These are phyloP conservation scores for Pseudocheirus occidentalis DNA, from an alignment of 2,797 vertebrate species.

Conservation along the genomic window DNA sequence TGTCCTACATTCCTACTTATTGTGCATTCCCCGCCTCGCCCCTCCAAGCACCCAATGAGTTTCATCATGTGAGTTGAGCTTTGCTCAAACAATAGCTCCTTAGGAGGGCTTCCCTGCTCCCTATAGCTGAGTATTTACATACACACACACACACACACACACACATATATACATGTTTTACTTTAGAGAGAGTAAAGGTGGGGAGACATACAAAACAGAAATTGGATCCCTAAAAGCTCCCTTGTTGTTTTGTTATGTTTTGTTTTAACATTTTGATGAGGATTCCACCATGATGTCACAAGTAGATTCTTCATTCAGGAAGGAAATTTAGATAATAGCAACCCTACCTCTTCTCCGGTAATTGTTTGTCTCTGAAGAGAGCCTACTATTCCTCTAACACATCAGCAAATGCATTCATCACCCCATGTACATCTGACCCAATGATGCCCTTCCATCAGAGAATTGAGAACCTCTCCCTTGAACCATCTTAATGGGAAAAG, in stretches of 20 bases:
- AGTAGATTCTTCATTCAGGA: not conserved
- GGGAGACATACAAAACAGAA: not conserved
- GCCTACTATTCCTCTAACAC: not conserved
- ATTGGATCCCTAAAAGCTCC: not conserved
- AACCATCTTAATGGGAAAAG: not conserved
- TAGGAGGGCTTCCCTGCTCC: not conserved
- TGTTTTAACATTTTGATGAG: not conserved
- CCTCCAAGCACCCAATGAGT: no score
- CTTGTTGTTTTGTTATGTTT: not conserved
- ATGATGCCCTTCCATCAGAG: not conserved
- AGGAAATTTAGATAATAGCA: not conserved
- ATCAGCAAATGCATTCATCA: not conserved
- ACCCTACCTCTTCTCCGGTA: not conserved
- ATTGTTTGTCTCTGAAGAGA: not conserved
- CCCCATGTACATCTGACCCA: not conserved
- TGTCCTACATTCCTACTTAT: not conserved
- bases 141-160: no score
- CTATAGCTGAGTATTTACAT: no score
- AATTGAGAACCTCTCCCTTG: not conserved
- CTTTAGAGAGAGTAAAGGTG: no score
- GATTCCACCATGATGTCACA: not conserved
- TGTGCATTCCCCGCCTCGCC: no score
- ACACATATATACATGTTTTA: no score
- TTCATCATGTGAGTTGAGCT: no score
- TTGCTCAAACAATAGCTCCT: not conserved